Evolutionary conservation across 1,140 invertebrate genomes (phyloP).

Genomic region (Panagrolaimus sp.): DNA sequence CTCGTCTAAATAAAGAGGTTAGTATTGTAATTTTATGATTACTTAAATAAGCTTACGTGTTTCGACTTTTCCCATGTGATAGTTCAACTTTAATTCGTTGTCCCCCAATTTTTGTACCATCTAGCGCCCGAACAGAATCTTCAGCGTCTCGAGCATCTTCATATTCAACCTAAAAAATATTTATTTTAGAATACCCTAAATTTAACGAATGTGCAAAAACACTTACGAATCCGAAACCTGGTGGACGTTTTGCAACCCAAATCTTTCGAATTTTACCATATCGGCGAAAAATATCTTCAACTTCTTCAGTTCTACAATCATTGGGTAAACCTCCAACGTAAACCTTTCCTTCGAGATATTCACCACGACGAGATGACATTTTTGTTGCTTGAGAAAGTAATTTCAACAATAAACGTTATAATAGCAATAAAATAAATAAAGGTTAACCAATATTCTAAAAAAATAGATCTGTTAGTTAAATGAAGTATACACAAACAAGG

Average conservation of each 20-base stretch:
- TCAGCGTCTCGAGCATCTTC: constrained; percentile 88
- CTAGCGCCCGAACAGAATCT: constrained; percentile 83
- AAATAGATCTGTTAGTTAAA: no score
- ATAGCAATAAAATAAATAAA: no score
- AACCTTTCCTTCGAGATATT: constrained; percentile 76
- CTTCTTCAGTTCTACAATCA: constrained; percentile 57
- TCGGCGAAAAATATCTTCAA: constrained; percentile 86
- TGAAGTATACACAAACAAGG: no score
- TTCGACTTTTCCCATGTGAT: constrained; percentile 39
- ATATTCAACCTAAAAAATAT: no score
- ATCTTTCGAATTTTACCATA: constrained; percentile 88
- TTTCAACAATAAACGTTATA: no score
- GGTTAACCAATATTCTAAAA: no score
- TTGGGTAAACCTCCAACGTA: constrained; percentile 82
- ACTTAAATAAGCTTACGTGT: constrained; percentile 42
- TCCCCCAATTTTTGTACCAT: constrained; percentile 67
- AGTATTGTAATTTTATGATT: constrained; percentile 17
- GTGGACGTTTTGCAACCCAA: constrained; percentile 86
- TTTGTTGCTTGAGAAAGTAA: no score
- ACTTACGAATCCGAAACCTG: constrained; percentile 91
- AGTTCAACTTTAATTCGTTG: constrained; percentile 56
- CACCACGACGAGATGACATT: constrained; percentile 37
- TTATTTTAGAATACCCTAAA: no score
- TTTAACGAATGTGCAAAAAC: no score
- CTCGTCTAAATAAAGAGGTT: constrained; percentile 21